These are phyloP conservation scores for Campoletis raptor DNA, from an alignment of 2,888 invertebrate genomes.

Conservation along the genomic window DNA sequence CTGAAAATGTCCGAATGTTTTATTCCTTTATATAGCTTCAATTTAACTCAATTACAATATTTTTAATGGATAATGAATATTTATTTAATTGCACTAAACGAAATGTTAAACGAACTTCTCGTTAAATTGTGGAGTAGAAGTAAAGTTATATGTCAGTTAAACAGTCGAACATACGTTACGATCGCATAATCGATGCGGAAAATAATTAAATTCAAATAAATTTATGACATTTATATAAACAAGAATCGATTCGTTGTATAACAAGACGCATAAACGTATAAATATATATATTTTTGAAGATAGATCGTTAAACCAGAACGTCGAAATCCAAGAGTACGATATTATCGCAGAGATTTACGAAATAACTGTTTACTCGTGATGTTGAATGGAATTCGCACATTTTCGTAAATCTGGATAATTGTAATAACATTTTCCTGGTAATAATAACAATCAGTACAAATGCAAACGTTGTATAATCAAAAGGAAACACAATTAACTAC, in stretches of 20 bases:
- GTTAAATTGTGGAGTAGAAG: neutral
- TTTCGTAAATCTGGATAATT: neutral
- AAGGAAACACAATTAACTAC: conserved; percentile 16
- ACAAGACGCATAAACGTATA: too few species aligned
- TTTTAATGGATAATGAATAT: neutral
- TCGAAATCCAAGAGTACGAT: neutral
- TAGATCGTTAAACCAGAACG: neutral
- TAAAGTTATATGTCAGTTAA: neutral
- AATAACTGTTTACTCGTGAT: neutral
- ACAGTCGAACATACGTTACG: neutral
- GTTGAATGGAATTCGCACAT: neutral
- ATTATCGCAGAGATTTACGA: neutral
- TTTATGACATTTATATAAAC: neutral
- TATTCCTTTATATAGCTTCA: neutral
- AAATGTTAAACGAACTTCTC: neutral
- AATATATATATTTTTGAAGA: too few species aligned
- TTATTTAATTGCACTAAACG: neutral
- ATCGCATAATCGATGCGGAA: neutral
- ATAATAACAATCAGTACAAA: neutral
- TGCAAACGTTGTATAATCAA: conserved; percentile 13
- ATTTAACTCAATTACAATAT: neutral
- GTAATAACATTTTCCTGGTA: neutral
- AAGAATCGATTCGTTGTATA: too few species aligned
- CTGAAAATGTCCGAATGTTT: neutral
- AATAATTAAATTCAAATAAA: neutral